These are phyloP conservation scores for Dermochelys coriacea DNA, from an alignment of 2,797 vertebrate genomes.

Conservation along the genomic window DNA sequence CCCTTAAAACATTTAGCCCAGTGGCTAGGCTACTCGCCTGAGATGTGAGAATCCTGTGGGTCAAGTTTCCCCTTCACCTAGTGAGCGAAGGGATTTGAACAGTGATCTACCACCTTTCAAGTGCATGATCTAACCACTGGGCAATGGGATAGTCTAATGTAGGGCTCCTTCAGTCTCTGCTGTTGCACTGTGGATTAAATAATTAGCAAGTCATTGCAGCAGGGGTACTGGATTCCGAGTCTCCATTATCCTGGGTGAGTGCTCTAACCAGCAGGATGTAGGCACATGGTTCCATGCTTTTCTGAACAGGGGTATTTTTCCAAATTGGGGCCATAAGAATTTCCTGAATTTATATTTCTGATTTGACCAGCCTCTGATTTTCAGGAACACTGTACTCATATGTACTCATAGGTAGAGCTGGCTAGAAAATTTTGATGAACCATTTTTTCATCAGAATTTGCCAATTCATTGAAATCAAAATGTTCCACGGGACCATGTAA, in stretches of 20 bases:
- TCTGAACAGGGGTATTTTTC: neutral
- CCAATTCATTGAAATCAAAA: neutral
- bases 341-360: neutral
- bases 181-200: neutral
- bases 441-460: neutral
- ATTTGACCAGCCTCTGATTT: neutral
- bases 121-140: too few species aligned
- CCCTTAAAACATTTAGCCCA: neutral
- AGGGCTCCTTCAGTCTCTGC: neutral
- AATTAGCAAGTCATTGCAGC: neutral
- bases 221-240: neutral
- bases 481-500: fast-evolving
- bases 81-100: neutral
- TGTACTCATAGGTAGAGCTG: neutral
- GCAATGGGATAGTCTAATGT: neutral
- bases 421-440: neutral
- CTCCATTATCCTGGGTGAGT: neutral
- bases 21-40: neutral
- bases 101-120: neutral
- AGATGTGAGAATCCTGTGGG: neutral
- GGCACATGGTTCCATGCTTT: neutral
- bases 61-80: neutral
- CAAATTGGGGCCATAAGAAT: neutral
- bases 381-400: neutral
- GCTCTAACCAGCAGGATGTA: neutral